Percentiles rank a stretch among this genome's conserved stretches.
Conservation (phyloP, 1,140 invertebrate genomes). For the Zaprionus africanus region DNA sequence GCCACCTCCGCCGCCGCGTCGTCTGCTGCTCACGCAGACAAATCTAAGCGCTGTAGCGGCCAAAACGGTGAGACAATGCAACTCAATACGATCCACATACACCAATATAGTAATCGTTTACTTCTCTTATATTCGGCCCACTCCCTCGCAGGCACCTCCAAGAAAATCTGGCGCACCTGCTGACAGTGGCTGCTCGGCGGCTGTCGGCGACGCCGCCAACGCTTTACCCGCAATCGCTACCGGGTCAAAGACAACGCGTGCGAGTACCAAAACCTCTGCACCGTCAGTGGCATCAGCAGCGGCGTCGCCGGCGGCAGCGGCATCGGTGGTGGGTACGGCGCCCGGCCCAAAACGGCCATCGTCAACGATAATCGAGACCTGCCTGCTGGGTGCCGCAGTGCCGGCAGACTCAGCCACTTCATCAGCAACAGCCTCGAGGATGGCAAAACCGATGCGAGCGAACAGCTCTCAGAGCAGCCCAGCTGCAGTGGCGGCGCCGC, state of each 20-base stretch:
- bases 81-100: background rate
- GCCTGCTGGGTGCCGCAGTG: conserved; percentile 71
- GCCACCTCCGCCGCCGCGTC: conserved; percentile 81
- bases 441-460: conserved; percentile 82
- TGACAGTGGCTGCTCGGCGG: conserved; percentile 83
- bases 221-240: conserved; percentile 69
- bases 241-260: conserved; percentile 71
- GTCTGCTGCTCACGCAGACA: conserved; percentile 78
- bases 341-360: conserved; percentile 66
- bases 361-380: conserved; percentile 84
- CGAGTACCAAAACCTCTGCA: conserved; percentile 74
- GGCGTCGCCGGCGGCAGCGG: background rate
- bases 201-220: conserved; percentile 71
- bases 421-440: conserved; percentile 84
- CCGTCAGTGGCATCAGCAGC: conserved; percentile 10
- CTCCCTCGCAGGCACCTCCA: conserved; percentile 58
- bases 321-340: background rate
- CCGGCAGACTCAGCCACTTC: conserved; percentile 73
- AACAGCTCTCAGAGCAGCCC: conserved; percentile 51
- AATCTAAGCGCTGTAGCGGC: conserved; percentile 61
- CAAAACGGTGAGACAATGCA: conserved; percentile 56
- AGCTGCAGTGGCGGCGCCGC: conserved; percentile 37
- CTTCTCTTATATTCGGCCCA: background rate
- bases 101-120: background rate
- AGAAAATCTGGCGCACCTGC: conserved; percentile 84